Evolutionary conservation across 2,888 invertebrate genomes (phyloP).

Genomic region (Griposia aprilina): DNA sequence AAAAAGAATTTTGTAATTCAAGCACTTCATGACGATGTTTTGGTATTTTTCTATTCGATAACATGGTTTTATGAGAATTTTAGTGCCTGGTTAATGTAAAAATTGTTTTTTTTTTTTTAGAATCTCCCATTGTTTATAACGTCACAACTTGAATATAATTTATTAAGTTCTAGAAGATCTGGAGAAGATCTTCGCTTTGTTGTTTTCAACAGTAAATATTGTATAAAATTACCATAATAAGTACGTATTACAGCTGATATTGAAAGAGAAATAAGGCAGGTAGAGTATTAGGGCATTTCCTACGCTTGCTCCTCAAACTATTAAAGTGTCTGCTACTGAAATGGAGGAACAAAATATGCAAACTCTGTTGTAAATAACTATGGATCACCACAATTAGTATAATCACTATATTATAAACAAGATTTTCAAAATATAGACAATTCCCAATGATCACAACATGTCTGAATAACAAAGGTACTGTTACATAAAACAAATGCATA

Average conservation of each 20-base stretch:
- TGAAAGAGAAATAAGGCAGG: neutral
- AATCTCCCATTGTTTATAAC: neutral
- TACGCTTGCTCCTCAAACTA: neutral
- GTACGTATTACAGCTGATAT: neutral
- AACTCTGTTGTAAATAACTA: neutral
- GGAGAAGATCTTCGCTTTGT: neutral
- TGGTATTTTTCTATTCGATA: constrained; percentile 4
- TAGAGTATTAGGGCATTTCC: neutral
- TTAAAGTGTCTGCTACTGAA: neutral
- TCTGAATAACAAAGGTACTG: neutral
- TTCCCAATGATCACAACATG: neutral
- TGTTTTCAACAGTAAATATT: neutral
- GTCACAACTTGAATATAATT: neutral
- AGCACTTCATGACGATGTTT: neutral
- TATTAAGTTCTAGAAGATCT: neutral
- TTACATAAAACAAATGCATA: constrained; percentile 1
- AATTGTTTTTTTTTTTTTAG: neutral
- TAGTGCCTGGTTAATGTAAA: neutral
- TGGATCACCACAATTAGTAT: too few relatives aligned
- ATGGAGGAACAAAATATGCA: neutral
- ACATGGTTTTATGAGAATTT: neutral
- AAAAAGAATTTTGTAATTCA: neutral
- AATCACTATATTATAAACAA: neutral
- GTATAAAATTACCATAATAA: too few relatives aligned
- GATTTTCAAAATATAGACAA: neutral